Evolutionary conservation across 2,113 vertebrate genomes (phyloP), one percentile per base, ranked within the genome.

Genomic region (Labrus mixtus): DNA sequence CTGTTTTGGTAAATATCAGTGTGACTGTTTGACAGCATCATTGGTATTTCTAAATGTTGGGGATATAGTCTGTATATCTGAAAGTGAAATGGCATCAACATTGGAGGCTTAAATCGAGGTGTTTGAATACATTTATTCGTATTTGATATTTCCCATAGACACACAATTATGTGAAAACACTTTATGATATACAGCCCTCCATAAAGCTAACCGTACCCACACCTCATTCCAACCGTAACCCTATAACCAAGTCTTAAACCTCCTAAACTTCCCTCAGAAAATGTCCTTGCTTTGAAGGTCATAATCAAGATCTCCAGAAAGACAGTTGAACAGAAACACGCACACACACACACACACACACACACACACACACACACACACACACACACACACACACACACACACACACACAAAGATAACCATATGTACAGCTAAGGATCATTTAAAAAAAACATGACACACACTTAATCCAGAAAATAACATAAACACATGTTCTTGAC

Each of bases 91-190:
- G 55, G 74, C 63, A 54, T 65, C 77, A 75, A 73, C 74, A 59
- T 90, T 79, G 88, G 82, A 78, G 82, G 74, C 57, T 71, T 81
- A 58, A 50, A 65, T 36, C 23, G 45, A 63, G 36, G 65, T 76
- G 62, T 78, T 64, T 83, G 77, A 78, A 60, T 8, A 3, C 11
- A 16, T 45, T 45, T 45, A 4, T 1, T 15, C 1, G 15, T 12
- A 3, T 10, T 45, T 39, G 13, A 53, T 70, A 68, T 53, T 36
- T 29, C 43, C 58, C 53, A 74, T 8, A 12, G 43, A 50, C n/a
- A 36, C 41, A 33, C n/a, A 45, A 45, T 45, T 33, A 33, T 33
- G 29, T 1, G 29, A 48, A 17, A 55, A 50, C 16, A 15, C 37
- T 58, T 5, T 6, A 9, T 51, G 50, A 63, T 22, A 71, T 20